Base-by-base conservation (phyloP, 2,113 vertebrate genomes). In the Cyanoliseus patagonus region DNA sequence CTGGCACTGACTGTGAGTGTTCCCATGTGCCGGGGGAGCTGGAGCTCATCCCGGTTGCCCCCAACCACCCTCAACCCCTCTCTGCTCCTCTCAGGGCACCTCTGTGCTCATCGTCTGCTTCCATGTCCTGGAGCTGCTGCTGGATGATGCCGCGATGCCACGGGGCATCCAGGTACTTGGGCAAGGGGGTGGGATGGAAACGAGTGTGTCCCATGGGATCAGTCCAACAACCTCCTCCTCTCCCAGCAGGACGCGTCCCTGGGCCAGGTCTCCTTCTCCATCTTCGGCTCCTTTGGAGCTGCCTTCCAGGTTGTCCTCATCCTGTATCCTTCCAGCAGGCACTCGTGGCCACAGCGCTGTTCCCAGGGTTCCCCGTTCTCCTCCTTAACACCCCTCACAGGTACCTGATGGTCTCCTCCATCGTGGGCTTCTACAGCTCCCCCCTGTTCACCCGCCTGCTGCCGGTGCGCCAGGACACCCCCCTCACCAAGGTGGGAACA, bases 381-480 rank as follows among this genome's bases (percentile, higher is more conserved):
- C 93, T 98, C 97, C 98, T 97, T 98, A 95, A 88, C 69, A 0
- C 17, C 35, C 46, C 55, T 10, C 3, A 1, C 96, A 99, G 99
- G 80, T 99, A 99, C 95, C 96, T 99, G 85, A 99, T 99, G 99
- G 96, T 99, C 37, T 99, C 99, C 7, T 99, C 99, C 0, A 98
- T 99, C 0, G 98, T 99, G 88, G 99, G 99, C 13, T 99, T 99
- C 98, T 99, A 99, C 53, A 99, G 99, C 89, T 99, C 99, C 57
- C 98, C 99, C 3, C 97, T 99, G 31, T 99, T 99, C 97, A 98
- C 97, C 37, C 88, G 95, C 47, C 98, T 99, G 92, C 97, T 99
- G 81, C 99, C 99, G 5, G 98, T 97, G 51, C 86, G 97, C 67
- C 98, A 98, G 53, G 98, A 99, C 97, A 99, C 99, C 30, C 98